Evolutionary conservation across 2,113 vertebrate genomes (phyloP).

Genomic region (Acinonyx jubatus): DNA sequence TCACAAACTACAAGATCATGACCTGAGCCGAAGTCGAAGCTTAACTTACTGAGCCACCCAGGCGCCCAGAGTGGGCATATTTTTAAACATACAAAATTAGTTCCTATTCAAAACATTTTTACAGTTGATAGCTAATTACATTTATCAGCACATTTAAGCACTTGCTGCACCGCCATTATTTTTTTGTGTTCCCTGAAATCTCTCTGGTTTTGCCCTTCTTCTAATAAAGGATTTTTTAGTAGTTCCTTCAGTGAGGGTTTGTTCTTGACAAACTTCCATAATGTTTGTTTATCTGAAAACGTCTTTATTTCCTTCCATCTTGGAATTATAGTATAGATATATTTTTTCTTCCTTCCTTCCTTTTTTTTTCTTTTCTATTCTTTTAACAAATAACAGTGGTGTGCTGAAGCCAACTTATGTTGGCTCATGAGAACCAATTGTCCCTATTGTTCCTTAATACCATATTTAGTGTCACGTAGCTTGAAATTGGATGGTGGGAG

Average conservation of each 20-base stretch:
- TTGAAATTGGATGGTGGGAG: neutral
- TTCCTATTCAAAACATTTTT: neutral
- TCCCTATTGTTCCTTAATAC: neutral
- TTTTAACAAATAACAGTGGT: neutral
- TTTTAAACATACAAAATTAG: conserved; percentile 20
- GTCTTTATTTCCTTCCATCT: neutral
- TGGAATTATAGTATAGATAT: neutral
- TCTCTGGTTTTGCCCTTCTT: neutral
- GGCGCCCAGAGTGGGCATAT: neutral
- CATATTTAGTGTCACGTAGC: neutral
- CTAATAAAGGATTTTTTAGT: neutral
- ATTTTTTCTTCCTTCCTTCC: neutral
- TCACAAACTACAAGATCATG: no score
- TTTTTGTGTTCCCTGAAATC: neutral
- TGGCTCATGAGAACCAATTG: neutral
- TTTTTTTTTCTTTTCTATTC: neutral
- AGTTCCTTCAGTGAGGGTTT: neutral
- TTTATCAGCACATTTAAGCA: neutral
- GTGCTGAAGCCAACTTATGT: neutral
- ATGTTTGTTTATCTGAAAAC: neutral
- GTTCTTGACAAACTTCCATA: neutral
- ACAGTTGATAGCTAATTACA: neutral
- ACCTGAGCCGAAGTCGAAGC: no score
- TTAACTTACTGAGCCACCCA: no score
- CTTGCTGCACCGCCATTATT: neutral